Evolutionary conservation across 92 coral and sea anemone species (phyloP).

Genomic region (Palythoa caribaeorum): DNA sequence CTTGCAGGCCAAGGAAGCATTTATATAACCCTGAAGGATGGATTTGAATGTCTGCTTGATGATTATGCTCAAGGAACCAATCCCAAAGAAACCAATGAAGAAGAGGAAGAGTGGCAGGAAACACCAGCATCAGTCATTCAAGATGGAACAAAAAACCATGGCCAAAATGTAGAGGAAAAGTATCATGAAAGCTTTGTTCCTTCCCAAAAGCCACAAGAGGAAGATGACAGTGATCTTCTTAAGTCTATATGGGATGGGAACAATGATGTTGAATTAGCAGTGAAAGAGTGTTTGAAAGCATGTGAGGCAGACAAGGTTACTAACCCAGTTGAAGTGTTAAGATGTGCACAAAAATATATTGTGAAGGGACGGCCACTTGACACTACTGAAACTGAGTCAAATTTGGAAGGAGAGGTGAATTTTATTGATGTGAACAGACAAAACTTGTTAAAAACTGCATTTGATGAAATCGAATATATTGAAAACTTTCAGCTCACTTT

Average conservation of each 20-base stretch:
- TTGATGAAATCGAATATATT: constrained; percentile 50
- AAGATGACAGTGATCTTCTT: too few relatives aligned
- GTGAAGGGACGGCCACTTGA: constrained; percentile 64
- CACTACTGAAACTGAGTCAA: not conserved
- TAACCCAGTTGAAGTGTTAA: constrained; percentile 62
- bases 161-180: constrained; percentile 34
- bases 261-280: not conserved
- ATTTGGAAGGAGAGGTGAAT: constrained; percentile 47
- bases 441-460: constrained; percentile 56
- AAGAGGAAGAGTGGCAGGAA: not conserved
- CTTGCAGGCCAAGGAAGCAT: constrained; percentile 58
- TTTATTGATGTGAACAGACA: constrained; percentile 58
- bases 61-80: constrained; percentile 20
- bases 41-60: constrained; percentile 53
- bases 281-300: constrained; percentile 6
- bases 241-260: too few relatives aligned
- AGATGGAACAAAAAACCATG: constrained; percentile 23
- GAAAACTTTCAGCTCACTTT: constrained; percentile 60
- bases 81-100: constrained; percentile 16
- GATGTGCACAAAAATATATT: constrained; percentile 54
- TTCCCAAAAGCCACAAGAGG: too few relatives aligned
- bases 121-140: constrained; percentile 32
- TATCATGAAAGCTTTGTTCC: not conserved
- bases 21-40: constrained; percentile 51
- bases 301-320: constrained; percentile 49